Percentiles rank a stretch among this genome's conserved stretches.
These are phyloP conservation scores for Meloidogyne hapla DNA, from an alignment of 1,140 invertebrate species.

Conservation along the genomic window DNA sequence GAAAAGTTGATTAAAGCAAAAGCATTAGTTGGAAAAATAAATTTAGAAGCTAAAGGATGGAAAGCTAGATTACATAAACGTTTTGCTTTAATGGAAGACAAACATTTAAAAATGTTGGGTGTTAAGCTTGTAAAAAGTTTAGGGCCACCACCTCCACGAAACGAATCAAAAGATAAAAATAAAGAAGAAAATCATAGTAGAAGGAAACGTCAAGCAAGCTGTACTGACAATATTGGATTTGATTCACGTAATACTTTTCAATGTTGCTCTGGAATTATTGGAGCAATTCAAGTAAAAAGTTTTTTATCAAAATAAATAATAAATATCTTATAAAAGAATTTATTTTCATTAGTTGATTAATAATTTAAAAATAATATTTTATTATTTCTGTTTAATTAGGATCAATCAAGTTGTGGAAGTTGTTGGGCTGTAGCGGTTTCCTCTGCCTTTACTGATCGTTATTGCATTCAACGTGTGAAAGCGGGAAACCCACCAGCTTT, in stretches of 20 bases:
- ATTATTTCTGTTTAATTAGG: too few relatives aligned
- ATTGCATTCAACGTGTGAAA: slow-evolving; percentile 12
- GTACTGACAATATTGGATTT: not conserved
- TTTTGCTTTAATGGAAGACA: not conserved
- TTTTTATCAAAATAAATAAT: too few relatives aligned
- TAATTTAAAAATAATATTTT: too few relatives aligned
- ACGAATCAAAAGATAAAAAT: not conserved
- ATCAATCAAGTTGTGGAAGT: slow-evolving; percentile 20
- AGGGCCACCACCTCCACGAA: not conserved
- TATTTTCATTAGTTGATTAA: too few relatives aligned
- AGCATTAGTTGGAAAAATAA: not conserved
- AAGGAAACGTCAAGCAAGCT: not conserved
- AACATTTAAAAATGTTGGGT: not conserved
- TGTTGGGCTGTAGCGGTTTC: slow-evolving; percentile 24
- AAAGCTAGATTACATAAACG: not conserved
- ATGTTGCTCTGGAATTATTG: not conserved
- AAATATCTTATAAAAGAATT: too few relatives aligned
- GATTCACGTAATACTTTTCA: not conserved
- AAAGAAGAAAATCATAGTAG: not conserved
- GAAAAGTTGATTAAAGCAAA: not conserved
- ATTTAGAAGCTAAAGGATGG: not conserved
- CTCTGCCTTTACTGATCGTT: slow-evolving; percentile 23
- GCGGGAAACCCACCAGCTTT: not conserved
- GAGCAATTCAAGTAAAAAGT: not conserved
- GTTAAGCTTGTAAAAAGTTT: not conserved